A percentile compares a stretch with the other conserved stretches of the same genome.
Evolutionary conservation across 2,888 invertebrate genomes (phyloP).

Genomic region (Crepidodera aurea): DNA sequence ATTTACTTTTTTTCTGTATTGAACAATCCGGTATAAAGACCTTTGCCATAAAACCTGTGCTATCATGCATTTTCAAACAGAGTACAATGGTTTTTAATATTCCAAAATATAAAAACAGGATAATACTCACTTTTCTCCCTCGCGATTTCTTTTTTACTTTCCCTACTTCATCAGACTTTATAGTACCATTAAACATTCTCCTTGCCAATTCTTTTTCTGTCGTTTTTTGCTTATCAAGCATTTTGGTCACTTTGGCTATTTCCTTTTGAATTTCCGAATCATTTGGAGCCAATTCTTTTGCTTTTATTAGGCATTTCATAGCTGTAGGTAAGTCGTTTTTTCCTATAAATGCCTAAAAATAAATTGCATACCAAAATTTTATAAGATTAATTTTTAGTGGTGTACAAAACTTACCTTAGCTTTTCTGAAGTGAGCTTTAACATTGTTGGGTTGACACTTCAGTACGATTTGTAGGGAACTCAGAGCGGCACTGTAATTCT

Average conservation of each 20-base stretch:
- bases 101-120: too few relatives aligned
- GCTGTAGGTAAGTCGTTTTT: constrained; percentile 78
- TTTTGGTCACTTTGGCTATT: constrained; percentile 53
- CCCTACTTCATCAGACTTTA: constrained; percentile 25
- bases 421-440: constrained; percentile 90
- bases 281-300: constrained; percentile 71
- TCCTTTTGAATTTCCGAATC: constrained; percentile 65
- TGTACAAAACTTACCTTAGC: constrained; percentile 68
- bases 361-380: constrained; percentile 21
- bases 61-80: too few relatives aligned
- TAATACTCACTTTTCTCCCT: constrained; percentile 33
- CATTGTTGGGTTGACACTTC: constrained; percentile 84
- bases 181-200: constrained; percentile 60
- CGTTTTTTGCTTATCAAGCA: constrained; percentile 58
- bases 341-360: constrained; percentile 68
- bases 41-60: too few relatives aligned
- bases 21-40: too few relatives aligned
- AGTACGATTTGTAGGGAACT: constrained; percentile 85
- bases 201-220: constrained; percentile 65
- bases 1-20: too few relatives aligned
- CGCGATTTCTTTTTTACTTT: constrained; percentile 18
- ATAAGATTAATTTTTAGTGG: neutral
- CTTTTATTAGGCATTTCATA: constrained; percentile 70
- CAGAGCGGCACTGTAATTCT: constrained; percentile 85
- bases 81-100: too few relatives aligned